These are phyloP conservation scores for Diabrotica undecimpunctata DNA, from an alignment of 1,140 invertebrate species.

Conservation along the genomic window DNA sequence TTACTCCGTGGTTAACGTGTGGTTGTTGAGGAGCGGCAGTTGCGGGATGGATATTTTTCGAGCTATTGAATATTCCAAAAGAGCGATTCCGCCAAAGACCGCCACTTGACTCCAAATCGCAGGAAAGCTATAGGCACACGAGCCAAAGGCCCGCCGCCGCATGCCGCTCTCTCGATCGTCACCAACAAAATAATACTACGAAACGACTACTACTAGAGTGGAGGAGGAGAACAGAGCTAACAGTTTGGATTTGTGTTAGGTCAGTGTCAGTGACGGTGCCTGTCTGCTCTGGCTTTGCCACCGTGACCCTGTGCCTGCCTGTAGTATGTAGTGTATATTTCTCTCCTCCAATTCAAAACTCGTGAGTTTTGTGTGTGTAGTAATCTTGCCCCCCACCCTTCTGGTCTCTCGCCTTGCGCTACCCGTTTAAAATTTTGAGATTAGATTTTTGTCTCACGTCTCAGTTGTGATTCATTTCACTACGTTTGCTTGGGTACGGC, in stretches of 20 bases:
- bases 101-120: no score
- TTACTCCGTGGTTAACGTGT: no score
- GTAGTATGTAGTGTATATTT: neutral
- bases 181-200: no score
- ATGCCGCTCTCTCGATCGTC: neutral
- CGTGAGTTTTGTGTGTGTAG: no score
- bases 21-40: no score
- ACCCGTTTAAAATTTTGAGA: no score
- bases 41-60: neutral
- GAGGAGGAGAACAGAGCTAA: neutral
- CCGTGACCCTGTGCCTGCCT: neutral
- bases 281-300: neutral
- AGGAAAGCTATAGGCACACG: no score
- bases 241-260: constrained; percentile 21
- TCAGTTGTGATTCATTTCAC: no score
- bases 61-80: neutral
- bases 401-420: no score
- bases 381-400: no score
- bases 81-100: neutral
- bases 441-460: no score
- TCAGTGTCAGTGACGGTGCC: constrained; percentile 20
- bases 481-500: no score
- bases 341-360: neutral
- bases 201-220: neutral
- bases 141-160: neutral